These are phyloP conservation scores for Forficula auricularia DNA, from an alignment of 1,140 invertebrate genomes.

Conservation along the genomic window DNA sequence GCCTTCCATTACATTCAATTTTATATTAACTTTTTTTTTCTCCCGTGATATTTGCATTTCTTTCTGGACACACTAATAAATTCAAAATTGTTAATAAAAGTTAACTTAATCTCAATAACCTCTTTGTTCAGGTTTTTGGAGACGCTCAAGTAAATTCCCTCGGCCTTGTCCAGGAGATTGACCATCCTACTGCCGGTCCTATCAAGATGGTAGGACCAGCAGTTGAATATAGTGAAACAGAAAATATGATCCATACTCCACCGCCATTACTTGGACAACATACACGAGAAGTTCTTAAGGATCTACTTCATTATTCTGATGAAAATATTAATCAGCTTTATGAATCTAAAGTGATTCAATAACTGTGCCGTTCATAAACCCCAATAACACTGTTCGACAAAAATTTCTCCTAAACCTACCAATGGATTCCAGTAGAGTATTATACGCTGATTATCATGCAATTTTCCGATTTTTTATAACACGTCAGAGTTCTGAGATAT, in stretches of 20 bases:
- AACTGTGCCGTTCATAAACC: no score
- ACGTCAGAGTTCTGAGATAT: no score
- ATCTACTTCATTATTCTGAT: conserved; percentile 48
- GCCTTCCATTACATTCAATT: no score
- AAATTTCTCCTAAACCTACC: no score
- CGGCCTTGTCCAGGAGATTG: conserved; percentile 54
- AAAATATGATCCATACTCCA: conserved; percentile 48
- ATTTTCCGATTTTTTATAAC: no score
- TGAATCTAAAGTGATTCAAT: conserved; percentile 33
- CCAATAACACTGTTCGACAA: background rate
- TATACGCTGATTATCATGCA: no score
- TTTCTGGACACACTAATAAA: no score
- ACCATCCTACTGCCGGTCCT: conserved; percentile 47
- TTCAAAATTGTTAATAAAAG: no score
- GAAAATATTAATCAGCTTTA: conserved; percentile 38
- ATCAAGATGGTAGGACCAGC: conserved; percentile 73
- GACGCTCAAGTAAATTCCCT: conserved; percentile 69
- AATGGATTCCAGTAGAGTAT: no score
- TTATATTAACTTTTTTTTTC: no score
- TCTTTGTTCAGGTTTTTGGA: conserved; percentile 60
- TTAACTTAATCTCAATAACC: no score
- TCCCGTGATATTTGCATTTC: no score
- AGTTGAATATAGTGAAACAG: conserved; percentile 54
- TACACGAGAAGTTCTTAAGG: conserved; percentile 53
- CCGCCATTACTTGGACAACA: conserved; percentile 79